Base-by-base conservation (phyloP, 2,797 vertebrate genomes). In the Bovichtus diacanthus region DNA sequence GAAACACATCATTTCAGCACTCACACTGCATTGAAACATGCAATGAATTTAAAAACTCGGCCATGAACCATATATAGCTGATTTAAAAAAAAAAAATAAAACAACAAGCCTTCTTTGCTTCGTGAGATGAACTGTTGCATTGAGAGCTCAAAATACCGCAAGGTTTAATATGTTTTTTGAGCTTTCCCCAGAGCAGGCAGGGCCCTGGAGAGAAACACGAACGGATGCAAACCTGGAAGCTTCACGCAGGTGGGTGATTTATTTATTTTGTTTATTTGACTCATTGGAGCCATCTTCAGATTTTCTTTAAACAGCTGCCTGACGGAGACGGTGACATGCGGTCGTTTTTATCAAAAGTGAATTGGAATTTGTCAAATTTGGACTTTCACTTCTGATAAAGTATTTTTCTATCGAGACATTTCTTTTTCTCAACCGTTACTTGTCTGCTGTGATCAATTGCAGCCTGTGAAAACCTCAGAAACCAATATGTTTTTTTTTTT, bases 11-110 rank as follows among this genome's bases (percentile, higher is more conserved):
- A 27, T 53, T 64, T 47, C 27, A 51, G 6, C 29, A 0, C 43
- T 71, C 21, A n/a, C n/a, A 12, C 65, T 51, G 72, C 56, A 68
- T 9, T 60, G 47, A 74, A 68, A 65, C 70, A 62, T n/a, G 70
- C 1, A 39, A 36, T 44, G 56, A 79, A 76, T 75, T 55, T 27
- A 39, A 36, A 70, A 65, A 31, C 9, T 36, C n/a, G 25, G 13
- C 9, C 38, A 16, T 19, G 59, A 65, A 75, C n/a, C 11, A 11
- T 1, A 54, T 21, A n/a, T n/a, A n/a, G 25, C 44, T 41, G 18
- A 13, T 61, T 49, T 54, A 16, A 18, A 18, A 25, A 34, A 34
- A 55, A 44, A n/a, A n/a, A n/a, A n/a, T n/a, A n/a, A n/a, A n/a
- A n/a, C n/a, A n/a, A n/a, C n/a, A n/a, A 23, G 8, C 10, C 41